These are phyloP conservation scores for Onthophagus sagittarius DNA, from an alignment of 2,888 invertebrate species.

Conservation along the genomic window DNA sequence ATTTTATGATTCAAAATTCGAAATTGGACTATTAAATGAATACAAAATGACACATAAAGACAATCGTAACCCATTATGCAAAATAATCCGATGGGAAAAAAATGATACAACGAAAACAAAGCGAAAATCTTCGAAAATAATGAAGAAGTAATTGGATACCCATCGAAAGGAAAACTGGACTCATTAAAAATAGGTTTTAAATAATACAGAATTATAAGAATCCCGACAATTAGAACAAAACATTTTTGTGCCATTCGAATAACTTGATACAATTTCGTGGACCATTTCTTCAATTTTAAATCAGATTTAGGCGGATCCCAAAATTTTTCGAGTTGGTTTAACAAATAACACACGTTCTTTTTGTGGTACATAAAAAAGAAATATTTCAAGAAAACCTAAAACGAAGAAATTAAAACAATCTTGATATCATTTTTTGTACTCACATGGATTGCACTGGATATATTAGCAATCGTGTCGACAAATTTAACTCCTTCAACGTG, in stretches of 20 bases:
- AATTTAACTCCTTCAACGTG: conserved; percentile 8
- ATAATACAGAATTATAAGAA: conserved; percentile 1
- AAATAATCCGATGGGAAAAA: neutral
- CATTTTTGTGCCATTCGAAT: conserved; percentile 5
- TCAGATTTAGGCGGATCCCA: neutral
- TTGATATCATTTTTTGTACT: neutral
- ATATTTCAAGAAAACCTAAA: conserved; percentile 18
- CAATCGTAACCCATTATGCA: conserved; percentile 13
- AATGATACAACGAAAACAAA: conserved; percentile 13
- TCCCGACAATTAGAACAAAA: neutral
- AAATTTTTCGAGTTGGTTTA: conserved; percentile 3
- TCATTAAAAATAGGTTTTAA: conserved; percentile 8
- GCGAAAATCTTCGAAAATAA: conserved; percentile 11
- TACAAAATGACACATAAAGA: conserved; percentile 14
- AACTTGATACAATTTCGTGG: neutral
- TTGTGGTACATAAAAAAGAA: conserved; percentile 15
- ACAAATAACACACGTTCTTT: neutral
- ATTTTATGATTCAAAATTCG: conserved; percentile 11
- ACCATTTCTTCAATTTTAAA: neutral
- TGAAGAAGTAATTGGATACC: conserved; percentile 2
- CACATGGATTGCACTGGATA: conserved; percentile 10
- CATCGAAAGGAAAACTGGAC: conserved; percentile 10
- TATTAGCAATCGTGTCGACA: conserved; percentile 13
- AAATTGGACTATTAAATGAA: conserved; percentile 15
- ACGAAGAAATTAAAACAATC: neutral